Evolutionary conservation across 2,113 vertebrate genomes (phyloP).

Genomic region (Rhineura floridana): DNA sequence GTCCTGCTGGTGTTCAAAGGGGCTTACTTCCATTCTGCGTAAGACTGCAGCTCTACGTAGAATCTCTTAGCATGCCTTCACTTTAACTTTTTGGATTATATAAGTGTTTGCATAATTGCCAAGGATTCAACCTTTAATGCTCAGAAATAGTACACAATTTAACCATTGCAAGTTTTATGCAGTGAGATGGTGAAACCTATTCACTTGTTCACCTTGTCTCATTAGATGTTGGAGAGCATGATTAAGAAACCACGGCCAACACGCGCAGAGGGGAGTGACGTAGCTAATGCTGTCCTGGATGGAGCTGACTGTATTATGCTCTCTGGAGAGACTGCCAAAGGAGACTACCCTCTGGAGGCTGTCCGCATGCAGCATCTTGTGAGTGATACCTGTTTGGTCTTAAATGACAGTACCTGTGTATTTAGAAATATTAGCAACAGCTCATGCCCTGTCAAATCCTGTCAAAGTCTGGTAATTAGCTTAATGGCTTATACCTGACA

Average conservation of each 20-base stretch:
- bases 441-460: not conserved
- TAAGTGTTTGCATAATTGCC: too few species aligned
- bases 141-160: not conserved
- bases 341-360: constrained; percentile 95
- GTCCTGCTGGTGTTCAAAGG: not conserved
- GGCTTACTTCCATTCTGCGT: not conserved
- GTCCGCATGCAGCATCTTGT: constrained; percentile 94
- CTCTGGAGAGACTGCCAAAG: constrained; percentile 96
- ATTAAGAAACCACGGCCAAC: constrained; percentile 97
- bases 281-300: constrained; percentile 95
- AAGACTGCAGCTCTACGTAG: too few species aligned
- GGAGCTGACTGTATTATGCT: constrained; percentile 99
- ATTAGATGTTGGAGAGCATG: constrained; percentile 98
- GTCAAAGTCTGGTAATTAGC: fast-evolving
- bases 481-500: not conserved
- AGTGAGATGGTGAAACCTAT: not conserved
- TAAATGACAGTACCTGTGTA: fast-evolving
- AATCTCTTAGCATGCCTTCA: not conserved
- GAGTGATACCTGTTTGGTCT: constrained; percentile 47
- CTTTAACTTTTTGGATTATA: not conserved
- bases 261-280: constrained; percentile 93
- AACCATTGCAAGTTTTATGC: not conserved
- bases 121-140: not conserved
- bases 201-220: not conserved
- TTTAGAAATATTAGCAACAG: not conserved